These are phyloP conservation scores for crab-eating macaque (Macaca fascicularis) DNA, from an alignment of 2,113 vertebrate genomes.

Conservation along the genomic window T2T-MFA8v1.1 NC_088378.1:143591501-143592000, in stretches of 20 bases:
- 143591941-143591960: constrained; percentile 91
- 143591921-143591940: constrained; percentile 96
- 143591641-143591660: neutral
- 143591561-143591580: constrained; percentile 13
- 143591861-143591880: constrained; percentile 94
- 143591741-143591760: neutral
- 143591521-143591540: neutral
- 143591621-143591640: neutral
- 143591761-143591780: neutral
- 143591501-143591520: neutral
- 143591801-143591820: constrained; percentile 87
- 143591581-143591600: neutral
- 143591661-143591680: neutral
- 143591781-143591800: neutral
- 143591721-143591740: neutral
- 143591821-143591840: constrained; percentile 95
- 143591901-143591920: constrained; percentile 96
- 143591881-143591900: constrained; percentile 96
- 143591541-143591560: neutral
- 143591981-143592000: constrained; percentile 98
- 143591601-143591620: neutral
- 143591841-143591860: constrained; percentile 90
- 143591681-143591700: neutral
- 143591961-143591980: constrained; percentile 89
- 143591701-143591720: neutral